These are phyloP conservation scores for Drosophila testacea DNA, from an alignment of 2,888 invertebrate genomes.

Conservation along the genomic window DNA sequence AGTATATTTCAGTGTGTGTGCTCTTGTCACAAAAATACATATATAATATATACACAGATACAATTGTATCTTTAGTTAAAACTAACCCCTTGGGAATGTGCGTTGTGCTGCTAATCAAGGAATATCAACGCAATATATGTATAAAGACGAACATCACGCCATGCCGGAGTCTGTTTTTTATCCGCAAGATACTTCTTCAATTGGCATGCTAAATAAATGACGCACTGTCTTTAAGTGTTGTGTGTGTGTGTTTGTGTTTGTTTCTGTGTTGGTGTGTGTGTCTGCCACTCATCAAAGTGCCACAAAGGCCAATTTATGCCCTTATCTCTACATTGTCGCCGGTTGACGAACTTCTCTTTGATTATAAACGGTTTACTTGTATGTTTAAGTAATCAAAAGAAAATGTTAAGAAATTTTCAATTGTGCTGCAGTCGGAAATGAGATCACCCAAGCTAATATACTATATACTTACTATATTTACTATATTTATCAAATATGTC, in stretches of 20 bases:
- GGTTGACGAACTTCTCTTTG: slow-evolving; percentile 22
- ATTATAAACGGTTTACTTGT: slow-evolving; percentile 14
- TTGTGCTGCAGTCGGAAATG: slow-evolving; percentile 64
- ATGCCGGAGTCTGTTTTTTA: slow-evolving; percentile 31
- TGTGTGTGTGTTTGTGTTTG: not conserved
- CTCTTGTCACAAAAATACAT: slow-evolving; percentile 18
- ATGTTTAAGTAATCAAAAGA: slow-evolving; percentile 19
- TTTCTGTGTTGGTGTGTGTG: not conserved
- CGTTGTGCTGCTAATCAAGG: slow-evolving; percentile 43
- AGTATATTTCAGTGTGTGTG: slow-evolving; percentile 22
- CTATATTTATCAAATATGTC: not conserved
- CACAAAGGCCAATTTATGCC: slow-evolving; percentile 12
- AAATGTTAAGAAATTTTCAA: slow-evolving; percentile 28
- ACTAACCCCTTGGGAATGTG: slow-evolving; percentile 13
- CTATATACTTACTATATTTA: not conserved
- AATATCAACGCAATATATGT: slow-evolving; percentile 5
- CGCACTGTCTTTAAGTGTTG: slow-evolving; percentile 21
- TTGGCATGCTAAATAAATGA: slow-evolving; percentile 54
- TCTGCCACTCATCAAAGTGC: slow-evolving; percentile 1
- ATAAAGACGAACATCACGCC: slow-evolving; percentile 40
- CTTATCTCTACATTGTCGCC: slow-evolving; percentile 18
- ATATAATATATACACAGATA: slow-evolving; percentile 15
- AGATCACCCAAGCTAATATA: slow-evolving; percentile 49
- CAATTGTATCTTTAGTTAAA: slow-evolving; percentile 27
- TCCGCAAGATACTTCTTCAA: slow-evolving; percentile 47